These are phyloP conservation scores for Ctenomys sociabilis DNA, from an alignment of 2,113 vertebrate genomes.

Conservation along the genomic window DNA sequence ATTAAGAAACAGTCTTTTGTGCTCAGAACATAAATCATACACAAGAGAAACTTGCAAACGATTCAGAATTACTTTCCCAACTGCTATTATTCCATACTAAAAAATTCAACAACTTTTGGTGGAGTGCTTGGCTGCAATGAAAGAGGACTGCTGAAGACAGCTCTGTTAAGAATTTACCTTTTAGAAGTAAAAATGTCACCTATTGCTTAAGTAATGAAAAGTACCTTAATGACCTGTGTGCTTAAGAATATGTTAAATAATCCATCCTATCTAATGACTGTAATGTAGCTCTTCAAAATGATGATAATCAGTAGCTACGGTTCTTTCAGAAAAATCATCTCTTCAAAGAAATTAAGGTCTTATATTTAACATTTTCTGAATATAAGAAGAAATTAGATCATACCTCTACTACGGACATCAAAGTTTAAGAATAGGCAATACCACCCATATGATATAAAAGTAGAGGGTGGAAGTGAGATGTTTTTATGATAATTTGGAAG, in stretches of 20 bases:
- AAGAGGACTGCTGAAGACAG: neutral
- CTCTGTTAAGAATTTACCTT: slow-evolving; percentile 19
- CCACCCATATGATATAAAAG: slow-evolving; percentile 14
- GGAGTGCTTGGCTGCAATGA: neutral
- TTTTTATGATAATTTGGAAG: slow-evolving; percentile 52
- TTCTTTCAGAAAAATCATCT: slow-evolving; percentile 56
- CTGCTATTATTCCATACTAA: neutral
- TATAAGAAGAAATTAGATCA: slow-evolving; percentile 58
- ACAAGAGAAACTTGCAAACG: neutral
- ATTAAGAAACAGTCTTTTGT: neutral
- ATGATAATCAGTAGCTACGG: neutral
- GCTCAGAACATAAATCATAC: neutral
- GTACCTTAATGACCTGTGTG: neutral
- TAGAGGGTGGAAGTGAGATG: neutral
- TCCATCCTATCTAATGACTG: neutral
- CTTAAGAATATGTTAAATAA: neutral
- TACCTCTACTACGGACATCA: slow-evolving; percentile 38
- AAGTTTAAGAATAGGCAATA: slow-evolving; percentile 66
- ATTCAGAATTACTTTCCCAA: slow-evolving; percentile 48
- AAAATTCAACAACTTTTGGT: neutral
- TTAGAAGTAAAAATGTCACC: slow-evolving; percentile 43
- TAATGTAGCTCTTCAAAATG: slow-evolving; percentile 41
- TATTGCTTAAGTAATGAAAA: slow-evolving; percentile 21
- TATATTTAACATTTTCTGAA: slow-evolving; percentile 57
- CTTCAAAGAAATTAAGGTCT: slow-evolving; percentile 52